A percentile compares a stretch with the other conserved stretches of the same genome.
Conservation (phyloP, 2,797 vertebrate genomes). For the Poeciliopsis turneri region DNA sequence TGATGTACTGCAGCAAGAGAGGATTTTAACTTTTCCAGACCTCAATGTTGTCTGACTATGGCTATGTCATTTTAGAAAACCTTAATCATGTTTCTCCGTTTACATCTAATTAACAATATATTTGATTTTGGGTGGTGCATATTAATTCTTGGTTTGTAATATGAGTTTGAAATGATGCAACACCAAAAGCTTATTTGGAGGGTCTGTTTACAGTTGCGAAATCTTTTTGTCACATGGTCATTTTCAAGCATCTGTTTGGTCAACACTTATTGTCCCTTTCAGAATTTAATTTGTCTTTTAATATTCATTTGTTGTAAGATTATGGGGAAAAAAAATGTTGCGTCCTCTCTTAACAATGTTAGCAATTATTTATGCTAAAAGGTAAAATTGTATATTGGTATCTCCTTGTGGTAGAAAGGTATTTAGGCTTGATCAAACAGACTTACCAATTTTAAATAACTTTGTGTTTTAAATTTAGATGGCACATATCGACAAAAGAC, state of each 20-base stretch:
- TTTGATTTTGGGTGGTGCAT: slow-evolving; percentile 61
- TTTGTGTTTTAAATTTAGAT: not conserved
- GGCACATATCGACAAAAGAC: not conserved
- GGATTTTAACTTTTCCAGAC: slow-evolving; percentile 42
- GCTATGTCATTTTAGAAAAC: slow-evolving; percentile 45
- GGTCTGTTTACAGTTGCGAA: slow-evolving; percentile 71
- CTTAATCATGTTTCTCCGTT: slow-evolving; percentile 32
- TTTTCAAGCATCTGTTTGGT: slow-evolving; percentile 62
- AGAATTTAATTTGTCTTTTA: slow-evolving; percentile 50
- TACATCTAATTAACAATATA: slow-evolving; percentile 61
- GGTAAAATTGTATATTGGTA: not conserved
- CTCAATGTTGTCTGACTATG: slow-evolving; percentile 45
- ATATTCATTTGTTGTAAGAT: not conserved
- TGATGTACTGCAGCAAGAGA: slow-evolving; percentile 39
- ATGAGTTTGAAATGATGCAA: slow-evolving; percentile 71
- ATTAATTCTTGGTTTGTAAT: slow-evolving; percentile 66
- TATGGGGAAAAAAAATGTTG: not conserved
- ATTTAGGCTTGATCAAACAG: not conserved
- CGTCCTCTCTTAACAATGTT: not conserved
- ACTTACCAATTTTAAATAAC: not conserved
- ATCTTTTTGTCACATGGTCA: slow-evolving; percentile 47
- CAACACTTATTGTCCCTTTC: slow-evolving; percentile 67
- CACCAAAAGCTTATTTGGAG: slow-evolving; percentile 60
- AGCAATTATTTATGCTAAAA: not conserved
- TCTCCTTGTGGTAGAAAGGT: not conserved